These are phyloP conservation scores for Scatophagus argus DNA, from an alignment of 2,113 vertebrate genomes.

Conservation along the genomic window DNA sequence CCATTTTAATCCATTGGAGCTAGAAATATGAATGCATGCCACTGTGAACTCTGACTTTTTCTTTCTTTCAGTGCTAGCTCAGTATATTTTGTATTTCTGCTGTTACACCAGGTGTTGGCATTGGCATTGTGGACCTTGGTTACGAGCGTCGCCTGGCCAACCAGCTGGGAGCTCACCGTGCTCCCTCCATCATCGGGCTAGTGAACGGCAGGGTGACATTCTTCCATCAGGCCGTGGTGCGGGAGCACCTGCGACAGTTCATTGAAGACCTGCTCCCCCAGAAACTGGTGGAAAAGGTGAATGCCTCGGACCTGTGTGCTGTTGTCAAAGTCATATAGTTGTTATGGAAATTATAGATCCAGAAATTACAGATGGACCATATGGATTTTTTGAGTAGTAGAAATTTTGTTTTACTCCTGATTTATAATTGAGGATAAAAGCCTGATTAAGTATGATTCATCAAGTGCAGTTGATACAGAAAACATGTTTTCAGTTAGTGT, in stretches of 20 bases:
- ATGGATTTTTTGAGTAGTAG: not conserved
- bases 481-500: not conserved
- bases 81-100: conserved; percentile 1
- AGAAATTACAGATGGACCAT: too few species aligned
- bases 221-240: conserved; percentile 90
- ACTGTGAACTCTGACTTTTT: too few species aligned
- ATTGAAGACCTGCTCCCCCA: conserved; percentile 92
- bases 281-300: conserved; percentile 92
- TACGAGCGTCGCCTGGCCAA: conserved; percentile 92
- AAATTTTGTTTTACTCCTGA: not conserved
- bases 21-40: too few species aligned
- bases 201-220: conserved; percentile 91
- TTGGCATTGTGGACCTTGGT: conserved; percentile 93
- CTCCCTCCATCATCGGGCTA: conserved; percentile 91
- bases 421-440: not conserved
- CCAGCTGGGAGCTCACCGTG: conserved; percentile 92
- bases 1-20: too few species aligned
- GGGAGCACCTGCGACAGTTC: conserved; percentile 91
- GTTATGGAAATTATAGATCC: not conserved
- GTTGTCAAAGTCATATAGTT: not conserved
- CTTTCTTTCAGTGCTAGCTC: too few species aligned
- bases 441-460: not conserved
- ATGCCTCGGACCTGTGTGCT: not conserved
- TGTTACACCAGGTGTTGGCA: conserved; percentile 89
- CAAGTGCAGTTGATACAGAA: not conserved